A percentile compares a stretch with the other conserved stretches of the same genome.
Conservation (phyloP, 1,140 invertebrate genomes). For the Melipona quadrifasciata region DNA sequence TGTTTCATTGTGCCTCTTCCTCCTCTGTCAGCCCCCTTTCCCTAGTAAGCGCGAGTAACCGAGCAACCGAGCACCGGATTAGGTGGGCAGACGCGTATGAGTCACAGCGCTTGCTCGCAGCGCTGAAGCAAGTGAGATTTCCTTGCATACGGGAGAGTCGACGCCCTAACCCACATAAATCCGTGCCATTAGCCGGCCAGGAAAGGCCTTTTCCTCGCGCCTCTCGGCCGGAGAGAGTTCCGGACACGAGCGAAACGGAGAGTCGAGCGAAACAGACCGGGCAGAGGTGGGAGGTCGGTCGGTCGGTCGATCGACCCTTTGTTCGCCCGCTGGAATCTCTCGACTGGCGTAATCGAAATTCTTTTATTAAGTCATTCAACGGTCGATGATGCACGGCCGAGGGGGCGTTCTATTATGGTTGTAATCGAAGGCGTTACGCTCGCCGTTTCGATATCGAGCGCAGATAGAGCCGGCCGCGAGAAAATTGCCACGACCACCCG, state of each 20-base stretch:
- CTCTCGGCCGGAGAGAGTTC: not conserved
- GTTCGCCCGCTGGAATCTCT: constrained; percentile 63
- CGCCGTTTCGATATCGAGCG: constrained; percentile 47
- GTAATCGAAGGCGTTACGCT: constrained; percentile 56
- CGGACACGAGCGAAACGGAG: not conserved
- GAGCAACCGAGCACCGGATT: constrained; percentile 61
- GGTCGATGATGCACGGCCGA: constrained; percentile 59
- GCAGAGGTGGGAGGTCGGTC: constrained; percentile 51
- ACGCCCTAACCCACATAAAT: constrained; percentile 74
- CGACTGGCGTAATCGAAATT: constrained; percentile 64
- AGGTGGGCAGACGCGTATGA: constrained; percentile 72
- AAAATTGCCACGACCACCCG: constrained; percentile 16
- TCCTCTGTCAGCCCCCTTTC: constrained; percentile 42
- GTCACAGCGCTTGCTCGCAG: constrained; percentile 50
- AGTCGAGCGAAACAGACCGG: not conserved
- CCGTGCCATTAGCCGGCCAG: constrained; percentile 62
- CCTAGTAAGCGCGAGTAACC: constrained; percentile 23
- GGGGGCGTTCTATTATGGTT: constrained; percentile 45
- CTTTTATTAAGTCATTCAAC: constrained; percentile 69
- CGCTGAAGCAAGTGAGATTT: constrained; percentile 64
- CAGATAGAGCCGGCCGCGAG: constrained; percentile 15
- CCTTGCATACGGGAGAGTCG: constrained; percentile 61
- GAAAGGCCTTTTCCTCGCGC: constrained; percentile 65
- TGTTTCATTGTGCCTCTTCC: constrained; percentile 60
- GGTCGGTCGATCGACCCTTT: constrained; percentile 57